Percentiles rank a stretch among this genome's conserved stretches.
These are phyloP conservation scores for Chloebia gouldiae DNA, from an alignment of 2,113 vertebrate genomes.

Conservation along the genomic window DNA sequence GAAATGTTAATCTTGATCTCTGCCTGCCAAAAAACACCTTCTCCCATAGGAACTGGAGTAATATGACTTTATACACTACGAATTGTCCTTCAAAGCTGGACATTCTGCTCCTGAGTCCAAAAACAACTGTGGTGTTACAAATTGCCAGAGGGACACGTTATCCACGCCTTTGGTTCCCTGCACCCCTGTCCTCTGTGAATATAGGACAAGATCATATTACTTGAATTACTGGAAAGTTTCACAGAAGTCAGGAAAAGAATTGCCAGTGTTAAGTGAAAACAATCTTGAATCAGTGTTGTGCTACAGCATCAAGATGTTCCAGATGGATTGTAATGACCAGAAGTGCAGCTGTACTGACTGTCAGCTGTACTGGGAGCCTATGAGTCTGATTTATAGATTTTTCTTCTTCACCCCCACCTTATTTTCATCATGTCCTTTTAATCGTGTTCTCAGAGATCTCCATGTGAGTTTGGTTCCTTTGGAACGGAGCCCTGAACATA, in stretches of 20 bases:
- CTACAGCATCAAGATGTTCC: background rate
- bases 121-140: background rate
- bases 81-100: background rate
- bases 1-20: background rate
- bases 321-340: background rate
- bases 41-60: background rate
- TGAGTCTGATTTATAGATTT: background rate
- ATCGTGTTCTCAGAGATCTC: constrained; percentile 24
- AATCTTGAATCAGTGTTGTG: background rate
- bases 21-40: background rate
- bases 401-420: constrained; percentile 8
- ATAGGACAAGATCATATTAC: background rate
- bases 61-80: background rate
- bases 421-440: constrained; percentile 32
- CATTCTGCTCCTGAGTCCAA: background rate
- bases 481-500: constrained; percentile 37
- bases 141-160: background rate
- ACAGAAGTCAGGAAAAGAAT: background rate
- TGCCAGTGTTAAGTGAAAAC: background rate
- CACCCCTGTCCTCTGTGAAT: background rate
- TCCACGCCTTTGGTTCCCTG: background rate
- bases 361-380: background rate
- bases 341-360: background rate
- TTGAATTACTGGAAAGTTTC: background rate
- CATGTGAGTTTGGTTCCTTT: constrained; percentile 52